Evolutionary conservation across 2,888 invertebrate species (phyloP).

Genomic region (Andrena chrysosceles): DNA sequence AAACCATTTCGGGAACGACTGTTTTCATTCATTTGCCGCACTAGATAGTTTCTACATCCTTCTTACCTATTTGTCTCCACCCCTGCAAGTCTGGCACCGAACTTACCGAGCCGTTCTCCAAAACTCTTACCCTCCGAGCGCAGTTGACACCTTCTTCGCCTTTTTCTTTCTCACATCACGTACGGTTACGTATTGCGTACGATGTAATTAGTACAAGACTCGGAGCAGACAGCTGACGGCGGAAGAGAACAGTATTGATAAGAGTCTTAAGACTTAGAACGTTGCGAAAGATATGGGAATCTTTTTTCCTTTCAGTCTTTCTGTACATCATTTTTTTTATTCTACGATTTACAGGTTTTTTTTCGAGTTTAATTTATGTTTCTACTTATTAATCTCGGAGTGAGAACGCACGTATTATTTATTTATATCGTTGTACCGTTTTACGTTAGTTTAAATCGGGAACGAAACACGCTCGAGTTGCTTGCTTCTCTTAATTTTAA

Average conservation of each 20-base stretch:
- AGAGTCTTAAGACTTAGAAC: slow-evolving; percentile 21
- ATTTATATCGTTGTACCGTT: not conserved
- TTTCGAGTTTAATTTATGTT: not conserved
- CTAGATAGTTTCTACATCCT: slow-evolving; percentile 2
- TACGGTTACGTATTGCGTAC: not conserved
- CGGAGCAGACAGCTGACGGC: slow-evolving; percentile 9
- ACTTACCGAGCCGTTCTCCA: slow-evolving; percentile 11
- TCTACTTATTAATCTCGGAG: not conserved
- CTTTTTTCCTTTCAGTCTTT: not conserved
- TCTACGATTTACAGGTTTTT: slow-evolving; percentile 1
- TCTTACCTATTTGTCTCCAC: not conserved
- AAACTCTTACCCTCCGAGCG: not conserved
- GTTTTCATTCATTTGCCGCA: slow-evolving; percentile 34
- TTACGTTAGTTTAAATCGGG: no score
- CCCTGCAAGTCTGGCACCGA: slow-evolving; percentile 20
- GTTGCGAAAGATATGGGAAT: slow-evolving; percentile 6
- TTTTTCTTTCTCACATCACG: not conserved
- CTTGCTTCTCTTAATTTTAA: slow-evolving; percentile 13
- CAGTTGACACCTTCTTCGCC: not conserved
- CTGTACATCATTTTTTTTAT: not conserved
- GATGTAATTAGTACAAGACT: slow-evolving; percentile 24
- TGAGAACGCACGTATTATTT: not conserved
- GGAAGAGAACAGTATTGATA: slow-evolving; percentile 34
- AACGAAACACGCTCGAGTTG: slow-evolving; percentile 8
- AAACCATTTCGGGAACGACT: slow-evolving; percentile 10